Base-by-base conservation (phyloP, 2,888 invertebrate genomes). In the Diaperis boleti region DNA sequence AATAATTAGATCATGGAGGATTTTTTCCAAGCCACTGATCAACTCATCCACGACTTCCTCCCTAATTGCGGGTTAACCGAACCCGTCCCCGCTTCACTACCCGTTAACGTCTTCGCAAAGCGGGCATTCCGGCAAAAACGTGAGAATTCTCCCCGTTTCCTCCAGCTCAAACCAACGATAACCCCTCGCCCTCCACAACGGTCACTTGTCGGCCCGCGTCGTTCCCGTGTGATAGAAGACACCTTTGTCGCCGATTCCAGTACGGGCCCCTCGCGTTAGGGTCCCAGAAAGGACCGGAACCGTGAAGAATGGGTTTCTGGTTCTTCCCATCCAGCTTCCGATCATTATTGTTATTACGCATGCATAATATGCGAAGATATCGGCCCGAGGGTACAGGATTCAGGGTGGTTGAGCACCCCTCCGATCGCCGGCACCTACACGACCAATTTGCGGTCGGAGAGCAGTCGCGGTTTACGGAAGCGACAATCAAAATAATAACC, bases 331-430 rank as follows among this genome's bases (percentile, higher is more conserved):
- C 54, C 60, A 64, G 54, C 66, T 60, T 62, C 44, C 52, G 59
- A 31, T 60, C 37, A 35, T 50, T 41, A 54, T 6, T 35, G 29
- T n/a, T n/a, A n/a, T n/a, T 45, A 33, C 17, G 18, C 35, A 35
- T 29, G 10, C 11, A 11, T 18, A 45, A 45, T 45, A 44, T 20
- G 10, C 22, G 39, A 15, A 52, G 15, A 15, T 17, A 45, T 29
- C 22, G 17, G 20, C 7, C 20, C 15, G 35, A 44, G 13, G 18
- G 18, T 13, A 73, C 74, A 76, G 77, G 77, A 77, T 76, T 74
- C 69, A 73, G 71, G 76, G 75, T 77, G 72, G 71, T 69, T 76
- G 77, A 66, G 59, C 76, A 76, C 72, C 74, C 73, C 67, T 29
- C 7, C 26, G 18, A 59, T 42, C 45, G 47, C 18, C 47, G 14